Conservation (phyloP, 1,140 invertebrate species). For the Drosophila ogumai region DNA sequence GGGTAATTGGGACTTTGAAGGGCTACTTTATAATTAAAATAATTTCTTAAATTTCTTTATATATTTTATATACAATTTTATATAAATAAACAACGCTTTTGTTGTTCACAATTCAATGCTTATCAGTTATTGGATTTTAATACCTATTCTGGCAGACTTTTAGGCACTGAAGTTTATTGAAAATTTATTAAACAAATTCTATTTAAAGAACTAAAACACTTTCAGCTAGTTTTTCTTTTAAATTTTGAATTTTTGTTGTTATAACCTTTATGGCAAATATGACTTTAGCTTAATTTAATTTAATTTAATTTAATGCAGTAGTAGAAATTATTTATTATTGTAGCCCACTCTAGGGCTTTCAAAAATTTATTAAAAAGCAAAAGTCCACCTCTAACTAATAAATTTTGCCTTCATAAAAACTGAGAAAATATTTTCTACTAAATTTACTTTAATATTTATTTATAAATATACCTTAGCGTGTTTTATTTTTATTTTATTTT, state of each 20-base stretch:
- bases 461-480: not conserved
- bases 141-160: not conserved
- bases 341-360: constrained; percentile 5
- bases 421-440: not conserved
- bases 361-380: not conserved
- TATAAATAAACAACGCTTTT: not conserved
- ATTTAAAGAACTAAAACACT: not conserved
- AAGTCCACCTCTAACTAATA: not conserved
- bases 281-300: too few relatives aligned
- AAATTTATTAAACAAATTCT: not conserved
- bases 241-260: too few relatives aligned
- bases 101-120: too few relatives aligned
- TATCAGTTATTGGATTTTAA: not conserved
- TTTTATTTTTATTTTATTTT: not conserved
- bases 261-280: too few relatives aligned
- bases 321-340: not conserved
- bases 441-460: not conserved
- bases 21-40: constrained; percentile 3
- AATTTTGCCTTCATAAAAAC: not conserved
- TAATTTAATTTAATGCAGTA: too few relatives aligned
- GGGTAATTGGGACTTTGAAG: constrained; percentile 15
- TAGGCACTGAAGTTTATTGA: not conserved
- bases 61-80: not conserved
- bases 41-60: not conserved
- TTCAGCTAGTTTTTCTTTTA: too few relatives aligned